Evolutionary conservation across 2,888 invertebrate species (phyloP).

Genomic region (Hydropsyche betteni): DNA sequence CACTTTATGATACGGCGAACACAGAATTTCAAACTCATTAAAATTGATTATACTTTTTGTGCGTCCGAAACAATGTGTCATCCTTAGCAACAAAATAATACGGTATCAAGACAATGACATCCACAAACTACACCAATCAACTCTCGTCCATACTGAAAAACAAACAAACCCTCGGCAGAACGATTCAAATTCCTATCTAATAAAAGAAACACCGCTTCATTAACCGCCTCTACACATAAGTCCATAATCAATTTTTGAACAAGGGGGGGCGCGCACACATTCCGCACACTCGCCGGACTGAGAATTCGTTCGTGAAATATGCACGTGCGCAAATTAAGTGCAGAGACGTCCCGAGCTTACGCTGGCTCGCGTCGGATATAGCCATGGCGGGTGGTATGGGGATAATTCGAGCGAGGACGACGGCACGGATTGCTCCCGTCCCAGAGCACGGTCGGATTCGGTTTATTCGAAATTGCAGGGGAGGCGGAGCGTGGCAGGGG

Average conservation of each 20-base stretch:
- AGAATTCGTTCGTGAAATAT: constrained; percentile 16
- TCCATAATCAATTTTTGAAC: not conserved
- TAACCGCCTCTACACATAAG: too few species aligned
- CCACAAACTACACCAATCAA: too few species aligned
- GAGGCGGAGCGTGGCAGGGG: not conserved
- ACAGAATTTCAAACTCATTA: too few species aligned
- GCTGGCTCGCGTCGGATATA: not conserved
- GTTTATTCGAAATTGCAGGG: not conserved
- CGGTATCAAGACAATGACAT: too few species aligned
- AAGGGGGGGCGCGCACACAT: not conserved
- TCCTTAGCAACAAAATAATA: too few species aligned
- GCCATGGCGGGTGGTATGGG: not conserved
- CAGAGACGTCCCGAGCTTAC: not conserved
- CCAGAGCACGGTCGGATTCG: not conserved
- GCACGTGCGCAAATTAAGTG: constrained; percentile 22
- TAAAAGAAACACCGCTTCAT: too few species aligned
- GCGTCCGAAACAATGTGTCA: too few species aligned
- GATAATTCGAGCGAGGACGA: not conserved
- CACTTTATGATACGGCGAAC: too few species aligned
- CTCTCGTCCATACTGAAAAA: too few species aligned
- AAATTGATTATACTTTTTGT: too few species aligned
- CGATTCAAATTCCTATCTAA: too few species aligned
- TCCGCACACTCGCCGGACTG: not conserved
- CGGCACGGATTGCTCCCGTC: not conserved
- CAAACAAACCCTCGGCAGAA: too few species aligned